phyloP scores from a whole-genome alignment of 2,797 vertebrate genomes.

The Sphenodon punctatus region DNA sequence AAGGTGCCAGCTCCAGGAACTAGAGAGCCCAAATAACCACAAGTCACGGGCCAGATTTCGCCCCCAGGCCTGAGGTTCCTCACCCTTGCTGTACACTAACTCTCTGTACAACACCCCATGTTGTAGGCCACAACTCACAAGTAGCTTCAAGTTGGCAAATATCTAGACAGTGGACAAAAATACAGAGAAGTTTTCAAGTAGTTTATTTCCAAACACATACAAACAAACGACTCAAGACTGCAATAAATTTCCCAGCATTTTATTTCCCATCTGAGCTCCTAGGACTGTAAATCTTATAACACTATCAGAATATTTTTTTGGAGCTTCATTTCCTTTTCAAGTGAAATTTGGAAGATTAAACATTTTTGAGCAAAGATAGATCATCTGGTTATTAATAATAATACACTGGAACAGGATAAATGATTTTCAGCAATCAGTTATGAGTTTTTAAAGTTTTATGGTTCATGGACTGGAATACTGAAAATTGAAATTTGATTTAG shows the following conservation, averaged over 20 bases:
- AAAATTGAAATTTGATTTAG: constrained; percentile 64
- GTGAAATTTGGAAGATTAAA: constrained; percentile 47
- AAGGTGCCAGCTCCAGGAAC: too few species aligned
- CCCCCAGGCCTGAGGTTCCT: too few species aligned
- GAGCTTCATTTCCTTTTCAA: constrained; percentile 42
- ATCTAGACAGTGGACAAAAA: constrained; percentile 13
- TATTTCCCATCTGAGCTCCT: constrained; percentile 22
- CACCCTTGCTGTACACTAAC: too few species aligned
- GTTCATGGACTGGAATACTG: constrained; percentile 38
- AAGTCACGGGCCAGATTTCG: too few species aligned
- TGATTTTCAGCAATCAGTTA: constrained; percentile 36
- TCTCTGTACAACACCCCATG: background rate
- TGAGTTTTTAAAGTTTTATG: constrained; percentile 40
- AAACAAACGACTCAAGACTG: constrained; percentile 35
- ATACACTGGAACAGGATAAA: constrained; percentile 28
- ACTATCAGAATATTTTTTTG: constrained; percentile 27
- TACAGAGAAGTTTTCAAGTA: constrained; percentile 21
- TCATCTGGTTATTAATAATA: constrained; percentile 45
- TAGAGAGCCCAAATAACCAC: too few species aligned
- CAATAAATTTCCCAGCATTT: constrained; percentile 47
- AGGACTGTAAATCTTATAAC: constrained; percentile 46
- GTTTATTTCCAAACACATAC: constrained; percentile 39
- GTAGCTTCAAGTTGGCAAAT: constrained; percentile 18
- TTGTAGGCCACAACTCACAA: background rate
- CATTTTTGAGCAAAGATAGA: constrained; percentile 38